Evolutionary conservation across 2,888 invertebrate genomes (phyloP), one percentile per base, ranked within the genome.

Genomic region (Sminthurinus aureus): DNA sequence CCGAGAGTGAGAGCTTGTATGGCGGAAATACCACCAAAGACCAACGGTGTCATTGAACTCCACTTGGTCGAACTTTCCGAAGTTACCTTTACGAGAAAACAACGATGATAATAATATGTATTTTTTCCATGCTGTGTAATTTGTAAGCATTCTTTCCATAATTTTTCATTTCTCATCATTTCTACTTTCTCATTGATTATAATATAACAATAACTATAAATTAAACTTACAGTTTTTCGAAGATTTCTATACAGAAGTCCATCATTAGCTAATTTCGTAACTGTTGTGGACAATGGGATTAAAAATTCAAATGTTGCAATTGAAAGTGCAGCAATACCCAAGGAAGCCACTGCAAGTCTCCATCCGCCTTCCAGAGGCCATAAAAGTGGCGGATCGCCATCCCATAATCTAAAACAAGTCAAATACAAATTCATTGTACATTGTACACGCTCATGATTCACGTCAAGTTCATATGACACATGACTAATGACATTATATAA

Each of bases 281-380:
- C 87, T 12, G 83, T 78, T 12, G 81, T 74, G 24, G 85, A 84
- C 38, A 88, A 24, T 38, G 88, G 88, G 22, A 88, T 86, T n/a
- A 88, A 82, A 74, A 88, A 88, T 84, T 88, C 88, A 73, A 88
- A 87, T 4, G 88, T 88, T 13, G 87, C 83, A 13, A 88, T 69
- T 13, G 88, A 85, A 69, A 88, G 76, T 4, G 87, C 87, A 15
- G 88, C 85, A 20, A 88, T 87, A 58, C 87, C 87, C 24, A 87
- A 74, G 18, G 87, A 85, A 18, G 87, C 88, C 12, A 87, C 87
- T 24, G 82, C 83, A 13, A 88, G 77, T 79, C 88, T 79, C 87
- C 87, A 88, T 51, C 87, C 87, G n/a, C 87, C 87, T n/a, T 85
- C 85, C 20, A 88, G 81, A 15, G 87, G 88, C 87, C 87, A 87